A percentile compares a stretch with the other conserved stretches of the same genome.
Conservation (phyloP, 1,140 invertebrate genomes). For the Drosophila ficusphila region DNA sequence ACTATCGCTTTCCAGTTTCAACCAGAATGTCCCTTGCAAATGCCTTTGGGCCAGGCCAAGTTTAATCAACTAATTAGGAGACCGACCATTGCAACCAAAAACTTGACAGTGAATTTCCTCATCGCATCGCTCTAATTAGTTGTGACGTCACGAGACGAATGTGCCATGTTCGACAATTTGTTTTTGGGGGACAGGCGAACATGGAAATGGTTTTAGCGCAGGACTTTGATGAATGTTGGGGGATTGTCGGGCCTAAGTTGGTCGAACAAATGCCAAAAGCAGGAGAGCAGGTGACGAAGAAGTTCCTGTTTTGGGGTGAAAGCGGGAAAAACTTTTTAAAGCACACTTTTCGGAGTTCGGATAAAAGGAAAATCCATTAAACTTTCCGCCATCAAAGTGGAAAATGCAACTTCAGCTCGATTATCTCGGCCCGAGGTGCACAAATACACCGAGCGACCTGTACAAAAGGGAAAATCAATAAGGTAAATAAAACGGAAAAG, state of each 20-base stretch:
- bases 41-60: not conserved
- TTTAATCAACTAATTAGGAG: conserved; percentile 47
- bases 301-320: no score
- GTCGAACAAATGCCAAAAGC: not conserved
- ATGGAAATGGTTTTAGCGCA: conserved; percentile 48
- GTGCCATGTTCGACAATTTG: conserved; percentile 20
- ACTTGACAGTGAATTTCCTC: conserved; percentile 15
- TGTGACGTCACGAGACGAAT: conserved; percentile 37
- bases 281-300: conserved; percentile 2
- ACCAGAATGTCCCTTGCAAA: conserved; percentile 1
- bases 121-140: conserved; percentile 44
- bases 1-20: not conserved
- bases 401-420: conserved; percentile 37
- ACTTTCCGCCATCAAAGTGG: conserved; percentile 25
- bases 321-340: conserved; percentile 25
- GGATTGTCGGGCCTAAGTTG: conserved; percentile 19
- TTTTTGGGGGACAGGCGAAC: conserved; percentile 22
- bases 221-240: conserved; percentile 51
- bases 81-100: conserved; percentile 26
- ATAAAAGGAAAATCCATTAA: conserved; percentile 15
- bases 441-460: conserved; percentile 16
- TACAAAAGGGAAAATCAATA: conserved; percentile 68
- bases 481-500: conserved; percentile 63
- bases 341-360: conserved; percentile 16
- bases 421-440: conserved; percentile 26